A percentile compares a stretch with the other conserved stretches of the same genome.
Evolutionary conservation across 2,888 invertebrate genomes (phyloP).

Genomic region (Netelia melanura): DNA sequence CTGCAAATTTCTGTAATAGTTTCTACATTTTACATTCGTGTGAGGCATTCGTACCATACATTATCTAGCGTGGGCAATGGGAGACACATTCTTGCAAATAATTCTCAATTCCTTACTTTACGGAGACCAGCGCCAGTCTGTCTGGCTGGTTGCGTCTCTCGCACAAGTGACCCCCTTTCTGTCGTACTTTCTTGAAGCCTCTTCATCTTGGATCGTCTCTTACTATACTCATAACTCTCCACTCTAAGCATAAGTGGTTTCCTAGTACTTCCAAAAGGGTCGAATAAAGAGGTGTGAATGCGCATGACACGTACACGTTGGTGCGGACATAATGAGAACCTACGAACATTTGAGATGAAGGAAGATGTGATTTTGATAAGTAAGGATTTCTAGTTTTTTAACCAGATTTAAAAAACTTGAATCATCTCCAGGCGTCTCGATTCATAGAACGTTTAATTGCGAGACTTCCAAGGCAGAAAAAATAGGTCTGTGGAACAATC

Average conservation of each 20-base stretch:
- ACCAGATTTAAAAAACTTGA: slow-evolving; percentile 30
- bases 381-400: slow-evolving; percentile 24
- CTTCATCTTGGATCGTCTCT: slow-evolving; percentile 56
- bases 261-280: slow-evolving; percentile 33
- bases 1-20: too few species aligned
- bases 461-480: not conserved
- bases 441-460: slow-evolving; percentile 39
- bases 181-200: not conserved
- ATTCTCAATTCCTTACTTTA: too few species aligned
- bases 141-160: too few species aligned
- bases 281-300: slow-evolving; percentile 32
- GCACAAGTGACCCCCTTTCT: too few species aligned
- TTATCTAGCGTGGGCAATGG: too few species aligned
- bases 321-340: slow-evolving; percentile 54
- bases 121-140: too few species aligned
- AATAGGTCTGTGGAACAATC: not conserved
- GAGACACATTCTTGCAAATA: too few species aligned
- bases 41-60: too few species aligned
- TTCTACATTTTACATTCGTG: too few species aligned
- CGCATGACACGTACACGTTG: slow-evolving; percentile 35
- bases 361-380: not conserved
- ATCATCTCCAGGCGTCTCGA: not conserved
- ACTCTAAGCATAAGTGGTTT: slow-evolving; percentile 52
- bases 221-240: slow-evolving; percentile 10
- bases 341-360: slow-evolving; percentile 4